Evolutionary conservation across 2,797 vertebrate species (phyloP), one percentile per base, ranked within the genome.

Genomic region (Sphaeramia orbicularis): DNA sequence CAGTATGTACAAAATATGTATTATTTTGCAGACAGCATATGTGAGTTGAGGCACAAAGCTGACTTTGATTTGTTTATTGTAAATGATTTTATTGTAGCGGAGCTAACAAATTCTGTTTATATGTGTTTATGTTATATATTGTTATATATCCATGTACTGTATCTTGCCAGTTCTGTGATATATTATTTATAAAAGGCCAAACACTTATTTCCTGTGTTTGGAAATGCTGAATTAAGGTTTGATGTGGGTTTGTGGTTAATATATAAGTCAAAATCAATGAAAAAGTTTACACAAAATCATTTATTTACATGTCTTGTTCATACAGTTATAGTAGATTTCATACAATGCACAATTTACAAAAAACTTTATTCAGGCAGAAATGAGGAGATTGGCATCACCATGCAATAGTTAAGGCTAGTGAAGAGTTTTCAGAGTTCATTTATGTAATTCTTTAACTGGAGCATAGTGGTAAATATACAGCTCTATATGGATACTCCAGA

Each of bases 281-380:
- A 59, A 61, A 70, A 2, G 45, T 89, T 80, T 82, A 89, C 76
- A 86, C 83, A 87, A 89, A 86, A 76, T 67, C 40, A 73, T 94
- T 94, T 94, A 95, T 95, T 95, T 94, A 95, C 94, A 94, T 73
- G 88, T 77, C 44, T 76, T 71, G 42, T 59, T 80, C 70, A 12
- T 87, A 90, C 75, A 91, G 13, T 68, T 65, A 65, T 84, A 71
- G 71, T 65, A 76, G 47, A 86, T 83, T 90, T 84, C 85, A 90
- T 84, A 90, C 77, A 91, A 82, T 86, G 80, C 85, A 91, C 82
- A 91, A 91, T 93, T 91, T 93, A 94, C 89, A 94, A 65, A 63
- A 83, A 80, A 60, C 38, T 11, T 63, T 56, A 54, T 61, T 67
- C 68, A 74, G 60, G 74, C 48, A 53, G 57, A 88, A 73, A 73